Evolutionary conservation across 2,888 invertebrate species (phyloP), one percentile per base, ranked within the genome.

Genomic region (Dynastes tityus): DNA sequence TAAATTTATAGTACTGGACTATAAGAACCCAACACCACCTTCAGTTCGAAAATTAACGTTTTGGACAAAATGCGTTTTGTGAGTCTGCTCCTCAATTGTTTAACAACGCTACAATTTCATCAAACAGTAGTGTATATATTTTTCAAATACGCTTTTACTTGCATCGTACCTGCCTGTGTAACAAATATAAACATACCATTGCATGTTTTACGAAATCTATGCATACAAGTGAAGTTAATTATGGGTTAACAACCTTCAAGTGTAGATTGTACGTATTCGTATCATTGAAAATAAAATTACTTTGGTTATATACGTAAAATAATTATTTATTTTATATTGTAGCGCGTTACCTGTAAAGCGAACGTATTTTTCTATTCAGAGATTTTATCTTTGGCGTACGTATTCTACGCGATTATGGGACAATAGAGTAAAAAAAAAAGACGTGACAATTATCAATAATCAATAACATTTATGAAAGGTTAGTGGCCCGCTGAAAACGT

Each of bases 391-490:
- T 45, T 11, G 5, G 11, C 11, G 11, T 45, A 45, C 11, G 16
- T 53, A 53, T 53, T 16, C 53, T 53, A n/a, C 16, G 53, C 53
- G 53, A 53, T 53, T 53, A 53, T 65, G 65, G 65, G 40, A 65
- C 53, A 37, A n/a, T 40, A 65, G 16, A 65, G 40, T 32, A 16
- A 37, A 65, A n/a, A 65, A 40, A 40, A 32, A 37, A 64, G n/a
- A 65, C 40, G 40, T n/a, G 45, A 45, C 45, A 67, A 67, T 67
- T 67, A 45, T 45, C 40, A 67, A 67, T 45, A 67, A 67, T 67
- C 65, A 45, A 67, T 67, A 67, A 67, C 45, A 40, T 67, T 65
- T 67, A 67, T 22, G 45, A 45, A 67, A 67, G 65, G 45, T 67
- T 45, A 67, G 45, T 45, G 45, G 65, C 45, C 65, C 65, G 37